These are phyloP conservation scores for Lamellibrachia luymesi DNA, from an alignment of 1,140 invertebrate genomes.

Conservation along the genomic window DNA sequence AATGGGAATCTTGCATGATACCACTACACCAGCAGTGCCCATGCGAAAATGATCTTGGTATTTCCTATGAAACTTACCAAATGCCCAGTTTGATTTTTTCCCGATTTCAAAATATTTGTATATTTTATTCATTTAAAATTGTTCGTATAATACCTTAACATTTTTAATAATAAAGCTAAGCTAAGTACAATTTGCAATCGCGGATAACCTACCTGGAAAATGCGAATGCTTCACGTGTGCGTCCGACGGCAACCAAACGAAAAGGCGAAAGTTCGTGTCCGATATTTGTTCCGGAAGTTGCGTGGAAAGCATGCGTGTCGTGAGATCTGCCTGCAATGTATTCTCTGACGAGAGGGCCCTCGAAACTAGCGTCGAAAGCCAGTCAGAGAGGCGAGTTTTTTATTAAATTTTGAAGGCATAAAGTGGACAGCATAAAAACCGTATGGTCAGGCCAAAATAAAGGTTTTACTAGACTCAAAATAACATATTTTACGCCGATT, in stretches of 20 bases:
- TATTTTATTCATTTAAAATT: not conserved
- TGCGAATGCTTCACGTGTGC: not conserved
- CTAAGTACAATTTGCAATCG: not conserved
- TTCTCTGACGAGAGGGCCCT: not conserved
- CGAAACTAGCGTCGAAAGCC: slow-evolving; percentile 3
- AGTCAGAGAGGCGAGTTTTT: not conserved
- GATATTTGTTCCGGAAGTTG: not conserved
- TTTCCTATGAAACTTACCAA: too few species aligned
- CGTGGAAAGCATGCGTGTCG: not conserved
- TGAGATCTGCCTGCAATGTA: not conserved
- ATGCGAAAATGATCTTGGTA: too few species aligned
- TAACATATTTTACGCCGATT: not conserved
- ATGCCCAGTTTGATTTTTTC: too few species aligned
- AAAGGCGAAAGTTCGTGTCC: not conserved
- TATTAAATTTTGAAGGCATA: not conserved
- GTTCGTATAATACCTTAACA: not conserved
- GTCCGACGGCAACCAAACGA: not conserved
- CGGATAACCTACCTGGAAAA: not conserved
- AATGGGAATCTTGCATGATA: slow-evolving; percentile 5
- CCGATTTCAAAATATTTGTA: too few species aligned
- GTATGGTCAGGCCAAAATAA: not conserved
- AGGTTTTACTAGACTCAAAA: not conserved
- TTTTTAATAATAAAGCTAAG: not conserved
- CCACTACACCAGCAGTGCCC: not conserved
- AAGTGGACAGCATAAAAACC: not conserved